Evolutionary conservation across 1,140 invertebrate species (phyloP).

Genomic region (Drosophila kepulauana): DNA sequence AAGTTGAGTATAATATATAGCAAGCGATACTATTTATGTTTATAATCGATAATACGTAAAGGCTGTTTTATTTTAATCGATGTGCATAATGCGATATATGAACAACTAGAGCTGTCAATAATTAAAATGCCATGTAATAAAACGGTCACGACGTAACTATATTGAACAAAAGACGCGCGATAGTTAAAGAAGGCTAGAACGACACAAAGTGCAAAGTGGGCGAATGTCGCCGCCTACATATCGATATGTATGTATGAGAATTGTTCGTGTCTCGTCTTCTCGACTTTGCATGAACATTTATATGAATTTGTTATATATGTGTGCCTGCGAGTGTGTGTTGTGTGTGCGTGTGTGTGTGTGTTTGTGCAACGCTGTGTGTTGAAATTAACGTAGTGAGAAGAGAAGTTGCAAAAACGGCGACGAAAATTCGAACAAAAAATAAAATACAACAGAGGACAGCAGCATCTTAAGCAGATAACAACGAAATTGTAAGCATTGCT

Average conservation of each 20-base stretch:
- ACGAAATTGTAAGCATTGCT: constrained; percentile 33
- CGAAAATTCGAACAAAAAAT: constrained; percentile 46
- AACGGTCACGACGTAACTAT: constrained; percentile 44
- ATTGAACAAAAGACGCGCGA: constrained; percentile 43
- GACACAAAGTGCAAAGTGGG: constrained; percentile 55
- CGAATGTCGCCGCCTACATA: constrained; percentile 48
- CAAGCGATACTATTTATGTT: neutral
- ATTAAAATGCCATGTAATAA: constrained; percentile 12
- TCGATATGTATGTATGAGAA: constrained; percentile 43
- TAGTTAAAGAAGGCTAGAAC: constrained; percentile 33
- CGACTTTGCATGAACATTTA: constrained; percentile 3
- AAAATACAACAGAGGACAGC: constrained; percentile 39
- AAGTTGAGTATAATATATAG: neutral
- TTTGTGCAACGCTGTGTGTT: constrained; percentile 61
- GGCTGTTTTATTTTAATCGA: neutral
- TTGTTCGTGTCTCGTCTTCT: constrained; percentile 13
- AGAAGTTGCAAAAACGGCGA: constrained; percentile 53
- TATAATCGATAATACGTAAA: constrained; percentile 31
- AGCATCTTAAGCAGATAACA: constrained; percentile 39
- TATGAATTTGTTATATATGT: constrained; percentile 13
- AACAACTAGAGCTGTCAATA: constrained; percentile 32
- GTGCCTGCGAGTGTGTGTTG: constrained; percentile 9
- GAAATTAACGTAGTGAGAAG: constrained; percentile 76
- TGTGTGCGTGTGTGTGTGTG: constrained; percentile 31
- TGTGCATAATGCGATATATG: neutral